Percentiles rank a stretch among this genome's conserved stretches.
Evolutionary conservation across 2,797 vertebrate species (phyloP).

Genomic region (Coregonus suidteri): DNA sequence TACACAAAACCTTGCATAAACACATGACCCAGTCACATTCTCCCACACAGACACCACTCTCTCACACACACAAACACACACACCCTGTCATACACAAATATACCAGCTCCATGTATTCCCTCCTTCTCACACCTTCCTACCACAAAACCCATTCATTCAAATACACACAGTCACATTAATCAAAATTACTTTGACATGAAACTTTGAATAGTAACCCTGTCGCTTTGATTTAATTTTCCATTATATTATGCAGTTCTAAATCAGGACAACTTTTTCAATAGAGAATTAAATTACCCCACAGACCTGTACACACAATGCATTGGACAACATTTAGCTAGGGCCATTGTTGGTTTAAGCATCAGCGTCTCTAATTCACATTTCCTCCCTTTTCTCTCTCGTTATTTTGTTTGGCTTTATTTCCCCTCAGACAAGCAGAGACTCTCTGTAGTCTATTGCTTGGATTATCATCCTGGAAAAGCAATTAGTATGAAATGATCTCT

Average conservation of each 20-base stretch:
- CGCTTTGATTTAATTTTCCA: conserved; percentile 65
- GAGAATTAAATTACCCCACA: conserved; percentile 76
- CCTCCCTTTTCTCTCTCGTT: conserved; percentile 53
- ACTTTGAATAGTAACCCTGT: conserved; percentile 64
- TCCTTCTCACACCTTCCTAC: neutral
- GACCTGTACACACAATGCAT: conserved; percentile 78
- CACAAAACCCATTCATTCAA: conserved; percentile 10
- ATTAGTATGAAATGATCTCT: conserved; percentile 63
- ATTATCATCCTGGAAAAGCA: conserved; percentile 68
- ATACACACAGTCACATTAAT: conserved; percentile 54
- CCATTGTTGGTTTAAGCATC: conserved; percentile 75
- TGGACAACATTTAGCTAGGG: conserved; percentile 59
- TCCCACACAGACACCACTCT: neutral
- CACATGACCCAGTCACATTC: conserved; percentile 1
- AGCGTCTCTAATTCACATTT: conserved; percentile 68
- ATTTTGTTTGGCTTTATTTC: conserved; percentile 71
- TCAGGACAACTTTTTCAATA: conserved; percentile 73
- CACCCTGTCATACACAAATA: neutral
- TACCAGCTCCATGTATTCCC: neutral
- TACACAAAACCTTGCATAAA: conserved; percentile 1
- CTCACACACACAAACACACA: no score
- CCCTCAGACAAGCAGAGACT: conserved; percentile 55
- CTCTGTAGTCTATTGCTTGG: conserved; percentile 59
- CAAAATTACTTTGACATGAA: conserved; percentile 63
- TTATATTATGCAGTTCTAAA: conserved; percentile 69